These are phyloP conservation scores for Drosophila mimetica DNA, from an alignment of 2,888 invertebrate genomes.

Conservation along the genomic window DNA sequence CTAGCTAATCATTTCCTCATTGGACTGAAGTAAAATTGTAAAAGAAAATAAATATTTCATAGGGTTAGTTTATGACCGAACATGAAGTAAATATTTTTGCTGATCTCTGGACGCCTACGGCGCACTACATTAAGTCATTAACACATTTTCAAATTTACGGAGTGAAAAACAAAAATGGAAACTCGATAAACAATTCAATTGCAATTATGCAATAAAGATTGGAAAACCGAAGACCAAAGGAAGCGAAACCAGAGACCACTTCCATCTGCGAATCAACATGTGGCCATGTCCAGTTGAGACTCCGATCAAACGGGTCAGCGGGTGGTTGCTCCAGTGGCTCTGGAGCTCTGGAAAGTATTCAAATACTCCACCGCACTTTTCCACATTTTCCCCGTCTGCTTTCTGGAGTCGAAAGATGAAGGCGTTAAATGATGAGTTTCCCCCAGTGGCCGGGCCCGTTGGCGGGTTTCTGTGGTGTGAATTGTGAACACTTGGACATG, in stretches of 20 bases:
- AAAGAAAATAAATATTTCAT: conserved; percentile 49
- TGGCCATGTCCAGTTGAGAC: conserved; percentile 60
- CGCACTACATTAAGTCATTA: conserved; percentile 65
- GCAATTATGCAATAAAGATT: conserved; percentile 77
- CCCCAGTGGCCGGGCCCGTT: conserved; percentile 16
- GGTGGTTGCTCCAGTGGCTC: conserved; percentile 50
- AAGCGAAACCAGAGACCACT: conserved; percentile 43
- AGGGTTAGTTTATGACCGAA: conserved; percentile 44
- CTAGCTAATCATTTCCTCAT: conserved; percentile 9
- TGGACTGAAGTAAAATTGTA: conserved; percentile 23
- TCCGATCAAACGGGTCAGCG: conserved; percentile 73
- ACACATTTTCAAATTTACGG: conserved; percentile 52
- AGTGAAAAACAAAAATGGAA: conserved; percentile 54
- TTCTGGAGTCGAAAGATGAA: conserved; percentile 44
- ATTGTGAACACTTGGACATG: conserved; percentile 59
- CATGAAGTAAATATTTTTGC: conserved; percentile 43
- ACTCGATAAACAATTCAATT: conserved; percentile 75
- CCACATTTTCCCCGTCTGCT: conserved; percentile 14
- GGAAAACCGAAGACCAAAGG: conserved; percentile 43
- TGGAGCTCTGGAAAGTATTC: conserved; percentile 58
- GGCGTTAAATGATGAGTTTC: conserved; percentile 60
- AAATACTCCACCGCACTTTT: conserved; percentile 65
- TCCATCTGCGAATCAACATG: conserved; percentile 63
- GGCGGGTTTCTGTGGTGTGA: conserved; percentile 30
- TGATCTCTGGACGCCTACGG: conserved; percentile 43